Conservation (phyloP, 2,888 invertebrate species). For the Chirona hameri region DNA sequence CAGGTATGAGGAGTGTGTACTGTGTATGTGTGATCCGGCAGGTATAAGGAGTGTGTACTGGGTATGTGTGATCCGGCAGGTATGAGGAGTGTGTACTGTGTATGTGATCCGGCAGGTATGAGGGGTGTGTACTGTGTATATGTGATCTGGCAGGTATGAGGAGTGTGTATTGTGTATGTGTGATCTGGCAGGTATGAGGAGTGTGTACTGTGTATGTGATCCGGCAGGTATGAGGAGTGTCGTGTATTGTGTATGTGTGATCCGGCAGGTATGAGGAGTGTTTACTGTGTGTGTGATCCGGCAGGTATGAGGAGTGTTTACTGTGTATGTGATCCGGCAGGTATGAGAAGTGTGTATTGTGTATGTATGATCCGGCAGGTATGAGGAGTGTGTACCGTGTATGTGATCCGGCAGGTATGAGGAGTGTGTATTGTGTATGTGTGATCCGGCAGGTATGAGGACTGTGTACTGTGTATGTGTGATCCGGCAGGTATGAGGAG, state of each 20-base stretch:
- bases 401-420: conserved; percentile 49
- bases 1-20: conserved; percentile 66
- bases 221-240: conserved; percentile 59
- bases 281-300: too few species aligned
- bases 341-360: conserved; percentile 71
- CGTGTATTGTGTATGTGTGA: too few species aligned
- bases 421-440: too few species aligned
- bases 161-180: too few species aligned
- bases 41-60: conserved; percentile 69
- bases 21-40: neutral
- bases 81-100: conserved; percentile 74
- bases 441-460: conserved; percentile 52
- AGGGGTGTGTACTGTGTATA: conserved; percentile 82
- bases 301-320: conserved; percentile 62
- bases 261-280: conserved; percentile 59
- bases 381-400: conserved; percentile 76
- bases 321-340: neutral
- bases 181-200: conserved; percentile 54
- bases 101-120: conserved; percentile 44
- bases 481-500: conserved; percentile 54
- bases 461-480: too few species aligned
- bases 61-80: neutral
- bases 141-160: conserved; percentile 49
- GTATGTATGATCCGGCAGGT: neutral
- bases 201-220: conserved; percentile 63